These are phyloP conservation scores for Lacanobia wlatinum DNA, from an alignment of 2,888 invertebrate species.

Conservation along the genomic window DNA sequence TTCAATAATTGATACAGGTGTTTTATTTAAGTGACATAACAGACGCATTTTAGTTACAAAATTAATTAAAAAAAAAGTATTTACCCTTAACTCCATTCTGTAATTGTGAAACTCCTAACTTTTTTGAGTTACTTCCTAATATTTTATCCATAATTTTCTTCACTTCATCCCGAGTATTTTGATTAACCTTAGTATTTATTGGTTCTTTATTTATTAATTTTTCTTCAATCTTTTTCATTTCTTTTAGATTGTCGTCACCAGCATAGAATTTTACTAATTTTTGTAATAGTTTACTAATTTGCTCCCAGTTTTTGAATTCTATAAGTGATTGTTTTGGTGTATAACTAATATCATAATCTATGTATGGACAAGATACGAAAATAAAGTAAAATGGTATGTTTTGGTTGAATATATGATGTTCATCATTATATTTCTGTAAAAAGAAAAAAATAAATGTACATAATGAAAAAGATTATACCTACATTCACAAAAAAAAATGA, in stretches of 20 bases:
- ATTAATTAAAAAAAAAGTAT: background rate
- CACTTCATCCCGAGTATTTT: slow-evolving; percentile 77
- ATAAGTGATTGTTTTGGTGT: slow-evolving; percentile 86
- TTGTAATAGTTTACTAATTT: slow-evolving; percentile 77
- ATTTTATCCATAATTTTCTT: slow-evolving; percentile 84
- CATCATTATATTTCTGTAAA: slow-evolving; percentile 68
- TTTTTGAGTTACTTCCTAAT: slow-evolving; percentile 79
- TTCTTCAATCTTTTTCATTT: slow-evolving; percentile 55
- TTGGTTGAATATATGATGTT: slow-evolving; percentile 56
- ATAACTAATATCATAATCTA: slow-evolving; percentile 89
- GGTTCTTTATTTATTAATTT: slow-evolving; percentile 5
- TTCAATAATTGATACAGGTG: too few relatives aligned
- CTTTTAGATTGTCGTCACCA: slow-evolving; percentile 73
- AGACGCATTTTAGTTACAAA: background rate
- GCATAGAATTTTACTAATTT: slow-evolving; percentile 80
- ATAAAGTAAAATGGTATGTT: slow-evolving; percentile 87
- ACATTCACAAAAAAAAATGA: background rate
- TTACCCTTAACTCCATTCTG: slow-evolving; percentile 86
- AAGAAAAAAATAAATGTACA: background rate
- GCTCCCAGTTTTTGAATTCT: slow-evolving; percentile 90
- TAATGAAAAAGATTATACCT: background rate
- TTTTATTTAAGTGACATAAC: background rate
- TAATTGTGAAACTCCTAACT: slow-evolving; percentile 76
- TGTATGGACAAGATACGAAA: slow-evolving; percentile 89
- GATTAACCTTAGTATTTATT: slow-evolving; percentile 45